phyloP scores from a whole-genome alignment of 2,888 invertebrate genomes.

The Stenodera caucasica region DNA sequence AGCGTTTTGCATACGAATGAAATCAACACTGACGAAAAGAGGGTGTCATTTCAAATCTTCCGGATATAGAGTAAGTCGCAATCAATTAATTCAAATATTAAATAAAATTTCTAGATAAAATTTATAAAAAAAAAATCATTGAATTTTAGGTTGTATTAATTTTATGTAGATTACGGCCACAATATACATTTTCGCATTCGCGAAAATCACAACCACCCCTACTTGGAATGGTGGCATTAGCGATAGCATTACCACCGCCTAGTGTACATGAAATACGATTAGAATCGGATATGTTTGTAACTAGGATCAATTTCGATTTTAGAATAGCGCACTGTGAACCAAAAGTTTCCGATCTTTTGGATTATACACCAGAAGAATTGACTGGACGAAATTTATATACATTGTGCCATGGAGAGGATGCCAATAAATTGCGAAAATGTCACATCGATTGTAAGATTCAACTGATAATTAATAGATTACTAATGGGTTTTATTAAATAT shows the following conservation, averaged over 20 bases:
- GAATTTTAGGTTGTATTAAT: conserved; percentile 84
- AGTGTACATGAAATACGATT: conserved; percentile 95
- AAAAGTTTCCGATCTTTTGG: conserved; percentile 90
- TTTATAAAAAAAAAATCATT: not conserved
- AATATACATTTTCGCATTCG: conserved; percentile 89
- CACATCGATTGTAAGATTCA: conserved; percentile 91
- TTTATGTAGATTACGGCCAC: conserved; percentile 87
- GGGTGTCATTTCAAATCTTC: conserved; percentile 97
- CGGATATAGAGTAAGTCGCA: conserved; percentile 83
- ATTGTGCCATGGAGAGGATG: conserved; percentile 94
- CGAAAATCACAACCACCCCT: conserved; percentile 85
- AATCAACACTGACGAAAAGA: conserved; percentile 94
- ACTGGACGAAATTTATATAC: conserved; percentile 93
- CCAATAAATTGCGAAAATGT: conserved; percentile 89
- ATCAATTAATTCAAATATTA: not conserved
- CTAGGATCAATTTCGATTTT: conserved; percentile 93
- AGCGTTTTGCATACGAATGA: conserved; percentile 95
- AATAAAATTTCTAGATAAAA: conserved; percentile 6
- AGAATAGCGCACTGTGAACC: conserved; percentile 97
- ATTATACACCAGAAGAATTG: conserved; percentile 91
- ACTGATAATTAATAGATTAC: conserved; percentile 7
- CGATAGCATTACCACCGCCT: conserved; percentile 95
- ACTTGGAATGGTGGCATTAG: conserved; percentile 92
- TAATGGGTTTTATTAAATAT: conserved; percentile 33
- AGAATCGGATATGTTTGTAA: conserved; percentile 96